Evolutionary conservation across 2,888 invertebrate species (phyloP).

Genomic region (Cynaeus angustus): DNA sequence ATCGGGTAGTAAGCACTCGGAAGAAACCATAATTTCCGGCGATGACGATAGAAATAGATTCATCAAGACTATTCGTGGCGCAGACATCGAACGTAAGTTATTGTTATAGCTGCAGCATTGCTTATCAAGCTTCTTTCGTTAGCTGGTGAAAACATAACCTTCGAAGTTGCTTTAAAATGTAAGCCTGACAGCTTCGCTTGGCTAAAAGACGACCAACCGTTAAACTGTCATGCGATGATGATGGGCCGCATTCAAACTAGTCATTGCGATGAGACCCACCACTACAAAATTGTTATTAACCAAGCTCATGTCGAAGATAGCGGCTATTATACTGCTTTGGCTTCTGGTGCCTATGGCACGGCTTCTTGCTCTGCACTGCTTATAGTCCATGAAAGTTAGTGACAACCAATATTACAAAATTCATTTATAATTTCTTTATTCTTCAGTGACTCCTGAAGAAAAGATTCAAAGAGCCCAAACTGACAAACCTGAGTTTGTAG

Average conservation of each 20-base stretch:
- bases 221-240: slow-evolving; percentile 79
- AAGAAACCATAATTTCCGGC: slow-evolving; percentile 55
- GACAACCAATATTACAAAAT: not conserved
- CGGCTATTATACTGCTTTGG: slow-evolving; percentile 93
- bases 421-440: not conserved
- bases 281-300: slow-evolving; percentile 82
- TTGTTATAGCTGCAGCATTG: slow-evolving; percentile 20
- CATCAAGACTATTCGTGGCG: slow-evolving; percentile 83
- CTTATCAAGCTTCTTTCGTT: slow-evolving; percentile 49
- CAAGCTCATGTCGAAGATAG: slow-evolving; percentile 85
- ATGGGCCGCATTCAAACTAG: slow-evolving; percentile 83
- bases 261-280: slow-evolving; percentile 75
- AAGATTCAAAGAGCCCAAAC: slow-evolving; percentile 79
- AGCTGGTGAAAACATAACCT: slow-evolving; percentile 89
- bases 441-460: slow-evolving; percentile 81
- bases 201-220: slow-evolving; percentile 90
- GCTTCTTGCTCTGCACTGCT: slow-evolving; percentile 91
- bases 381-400: slow-evolving; percentile 88
- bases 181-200: slow-evolving; percentile 82
- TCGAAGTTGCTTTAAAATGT: slow-evolving; percentile 84
- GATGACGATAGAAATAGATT: slow-evolving; percentile 80
- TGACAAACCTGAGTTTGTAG: slow-evolving; percentile 88
- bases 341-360: slow-evolving; percentile 86
- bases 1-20: slow-evolving; percentile 62
- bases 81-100: slow-evolving; percentile 85